Percentiles rank a stretch among this genome's conserved stretches.
These are phyloP conservation scores for Bombylius discolor DNA, from an alignment of 2,888 invertebrate genomes.

Conservation along the genomic window DNA sequence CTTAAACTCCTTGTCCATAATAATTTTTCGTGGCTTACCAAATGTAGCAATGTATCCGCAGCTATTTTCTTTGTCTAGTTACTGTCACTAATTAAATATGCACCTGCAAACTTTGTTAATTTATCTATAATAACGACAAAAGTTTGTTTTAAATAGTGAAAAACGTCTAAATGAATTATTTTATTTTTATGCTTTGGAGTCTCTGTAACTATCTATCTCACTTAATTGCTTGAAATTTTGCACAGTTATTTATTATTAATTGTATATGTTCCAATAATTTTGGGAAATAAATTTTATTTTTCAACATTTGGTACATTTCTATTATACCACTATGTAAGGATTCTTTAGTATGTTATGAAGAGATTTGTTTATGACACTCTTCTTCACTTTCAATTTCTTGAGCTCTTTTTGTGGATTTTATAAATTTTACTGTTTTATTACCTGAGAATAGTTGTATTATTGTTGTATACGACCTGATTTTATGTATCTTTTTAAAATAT, in stretches of 20 bases:
- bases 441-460: slow-evolving; percentile 10
- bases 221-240: too few relatives aligned
- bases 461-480: slow-evolving; percentile 1
- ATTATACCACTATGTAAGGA: slow-evolving; percentile 13
- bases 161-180: too few relatives aligned
- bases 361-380: slow-evolving; percentile 10
- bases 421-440: slow-evolving; percentile 4
- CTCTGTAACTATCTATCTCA: too few relatives aligned
- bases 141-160: too few relatives aligned
- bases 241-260: slow-evolving; percentile 12
- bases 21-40: not conserved
- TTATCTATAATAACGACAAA: too few relatives aligned
- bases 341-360: slow-evolving; percentile 12
- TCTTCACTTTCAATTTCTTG: slow-evolving; percentile 9
- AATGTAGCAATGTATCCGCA: not conserved
- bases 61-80: too few relatives aligned
- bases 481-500: too few relatives aligned
- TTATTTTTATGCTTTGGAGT: too few relatives aligned
- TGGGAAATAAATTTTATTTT: slow-evolving; percentile 12
- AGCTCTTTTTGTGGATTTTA: slow-evolving; percentile 4
- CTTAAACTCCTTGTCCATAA: slow-evolving; percentile 3
- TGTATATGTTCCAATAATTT: slow-evolving; percentile 11
- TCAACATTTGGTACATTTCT: slow-evolving; percentile 10
- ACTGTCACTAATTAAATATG: too few relatives aligned
- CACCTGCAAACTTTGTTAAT: too few relatives aligned